Conservation (phyloP, 2,888 invertebrate species). For the Thymelicus acteon region DNA sequence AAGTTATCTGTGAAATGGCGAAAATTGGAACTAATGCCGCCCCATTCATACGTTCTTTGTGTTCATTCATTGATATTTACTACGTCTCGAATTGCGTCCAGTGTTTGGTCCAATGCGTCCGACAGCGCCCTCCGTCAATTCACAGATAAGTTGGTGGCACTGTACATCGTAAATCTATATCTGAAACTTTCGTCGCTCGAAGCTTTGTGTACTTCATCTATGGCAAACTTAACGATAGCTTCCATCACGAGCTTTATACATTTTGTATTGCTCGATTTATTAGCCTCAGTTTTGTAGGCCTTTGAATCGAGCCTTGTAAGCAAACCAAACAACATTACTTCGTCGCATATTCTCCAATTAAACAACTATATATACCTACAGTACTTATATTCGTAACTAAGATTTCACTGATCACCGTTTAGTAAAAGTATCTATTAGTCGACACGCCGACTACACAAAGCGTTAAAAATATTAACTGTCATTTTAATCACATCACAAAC, state of each 20-base stretch:
- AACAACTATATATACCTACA: background rate
- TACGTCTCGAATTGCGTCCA: too few relatives aligned
- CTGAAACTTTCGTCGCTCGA: constrained; percentile 16
- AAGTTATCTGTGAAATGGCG: too few relatives aligned
- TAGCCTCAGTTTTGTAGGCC: background rate
- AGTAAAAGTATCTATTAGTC: background rate
- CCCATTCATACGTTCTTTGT: too few relatives aligned
- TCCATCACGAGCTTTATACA: constrained; percentile 29
- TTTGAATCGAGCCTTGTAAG: too few relatives aligned
- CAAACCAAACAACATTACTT: background rate
- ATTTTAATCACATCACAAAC: constrained; percentile 43
- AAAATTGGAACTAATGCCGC: too few relatives aligned
- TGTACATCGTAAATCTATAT: constrained; percentile 32
- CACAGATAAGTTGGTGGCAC: too few relatives aligned
- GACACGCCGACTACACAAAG: background rate
- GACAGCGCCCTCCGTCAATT: too few relatives aligned
- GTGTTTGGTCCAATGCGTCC: too few relatives aligned
- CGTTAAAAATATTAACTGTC: constrained; percentile 24
- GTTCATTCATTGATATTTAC: too few relatives aligned
- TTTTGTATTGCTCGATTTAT: constrained; percentile 1
- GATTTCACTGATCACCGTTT: background rate
- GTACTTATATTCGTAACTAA: constrained; percentile 10
- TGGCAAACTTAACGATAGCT: constrained; percentile 42
- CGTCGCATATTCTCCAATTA: background rate
- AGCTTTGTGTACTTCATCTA: constrained; percentile 40